Conservation (phyloP, 1,140 invertebrate species). For the Psix sp. region DNA sequence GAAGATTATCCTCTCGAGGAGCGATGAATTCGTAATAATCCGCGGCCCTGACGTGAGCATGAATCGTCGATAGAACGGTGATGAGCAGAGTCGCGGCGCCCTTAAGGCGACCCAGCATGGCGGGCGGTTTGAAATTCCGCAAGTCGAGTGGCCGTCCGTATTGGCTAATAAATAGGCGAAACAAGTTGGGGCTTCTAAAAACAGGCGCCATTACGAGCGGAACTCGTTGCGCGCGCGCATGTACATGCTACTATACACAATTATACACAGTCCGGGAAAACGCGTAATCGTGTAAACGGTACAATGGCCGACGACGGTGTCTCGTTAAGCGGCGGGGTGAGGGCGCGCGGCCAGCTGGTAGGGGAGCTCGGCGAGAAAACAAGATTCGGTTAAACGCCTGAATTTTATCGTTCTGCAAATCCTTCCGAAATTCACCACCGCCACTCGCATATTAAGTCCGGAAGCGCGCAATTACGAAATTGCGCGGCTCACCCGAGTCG, state of each 20-base stretch:
- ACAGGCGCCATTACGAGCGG: constrained; percentile 32
- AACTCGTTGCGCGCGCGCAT: constrained; percentile 34
- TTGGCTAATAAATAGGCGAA: constrained; percentile 13
- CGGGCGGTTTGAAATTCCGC: no score
- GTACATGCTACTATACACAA: constrained; percentile 39
- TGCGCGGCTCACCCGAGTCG: not conserved
- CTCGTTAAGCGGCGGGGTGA: constrained; percentile 62
- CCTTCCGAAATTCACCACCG: constrained; percentile 37
- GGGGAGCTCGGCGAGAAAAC: constrained; percentile 63
- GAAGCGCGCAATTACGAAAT: constrained; percentile 45
- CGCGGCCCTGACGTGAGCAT: no score
- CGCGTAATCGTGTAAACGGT: constrained; percentile 73
- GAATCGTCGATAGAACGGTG: no score
- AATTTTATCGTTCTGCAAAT: constrained; percentile 67
- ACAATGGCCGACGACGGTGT: constrained; percentile 68
- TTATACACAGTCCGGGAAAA: constrained; percentile 63
- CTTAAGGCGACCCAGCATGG: no score
- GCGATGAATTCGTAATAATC: no score
- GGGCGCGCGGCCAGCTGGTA: constrained; percentile 4
- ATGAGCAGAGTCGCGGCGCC: no score
- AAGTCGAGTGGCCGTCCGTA: no score
- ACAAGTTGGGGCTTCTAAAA: constrained; percentile 21
- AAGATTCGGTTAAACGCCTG: constrained; percentile 72
- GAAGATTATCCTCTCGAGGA: no score
- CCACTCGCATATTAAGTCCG: constrained; percentile 48